Evolutionary conservation across 2,888 invertebrate genomes (phyloP), one percentile per base, ranked within the genome.

Genomic region (Drosophila villosipedis): DNA sequence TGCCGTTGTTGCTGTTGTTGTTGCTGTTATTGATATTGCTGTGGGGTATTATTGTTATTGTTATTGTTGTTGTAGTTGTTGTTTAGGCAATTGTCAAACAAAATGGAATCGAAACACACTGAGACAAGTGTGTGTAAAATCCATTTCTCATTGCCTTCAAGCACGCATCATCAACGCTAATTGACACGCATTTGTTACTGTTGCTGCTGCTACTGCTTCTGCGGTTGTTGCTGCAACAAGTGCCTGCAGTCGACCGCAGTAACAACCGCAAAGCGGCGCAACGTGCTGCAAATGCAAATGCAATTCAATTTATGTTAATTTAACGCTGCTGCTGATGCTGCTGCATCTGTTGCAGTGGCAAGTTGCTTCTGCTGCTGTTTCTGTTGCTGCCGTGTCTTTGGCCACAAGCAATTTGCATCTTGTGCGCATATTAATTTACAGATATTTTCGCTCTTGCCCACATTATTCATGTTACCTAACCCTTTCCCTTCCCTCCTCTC

Each of bases 241-340:
- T 76, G 79, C 70, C 39, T 47, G 66, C 68, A 68, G 71, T 58
- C 80, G 69, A 68, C 76, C 68, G 68, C 72, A 76, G 65, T 79
- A 82, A 49, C 58, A 81, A 86, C 83, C 83, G 89, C 90, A 89
- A 89, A 84, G 74, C 80, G 80, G 78, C 85, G 58, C 85, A 89
- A 84, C 88, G 90, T 88, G 86, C 89, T 82, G 87, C 84, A 89
- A 84, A 84, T 86, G 91, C 91, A 92, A 92, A 92, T 91, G 92
- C 92, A 92, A 92, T 91, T 92, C 91, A 92, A 92, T 92, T 92
- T 91, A 88, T 88, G 89, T 85, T 90, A 89, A 92, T 92, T 92
- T 91, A 91, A 92, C 90, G 83, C 85, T 77, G 81, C 65, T 62
- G 68, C 68, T 77, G 76, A 59, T 71, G 71, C 53, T 62, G 68